Conservation (phyloP, 1,140 invertebrate genomes). For the Solen grandis region DNA sequence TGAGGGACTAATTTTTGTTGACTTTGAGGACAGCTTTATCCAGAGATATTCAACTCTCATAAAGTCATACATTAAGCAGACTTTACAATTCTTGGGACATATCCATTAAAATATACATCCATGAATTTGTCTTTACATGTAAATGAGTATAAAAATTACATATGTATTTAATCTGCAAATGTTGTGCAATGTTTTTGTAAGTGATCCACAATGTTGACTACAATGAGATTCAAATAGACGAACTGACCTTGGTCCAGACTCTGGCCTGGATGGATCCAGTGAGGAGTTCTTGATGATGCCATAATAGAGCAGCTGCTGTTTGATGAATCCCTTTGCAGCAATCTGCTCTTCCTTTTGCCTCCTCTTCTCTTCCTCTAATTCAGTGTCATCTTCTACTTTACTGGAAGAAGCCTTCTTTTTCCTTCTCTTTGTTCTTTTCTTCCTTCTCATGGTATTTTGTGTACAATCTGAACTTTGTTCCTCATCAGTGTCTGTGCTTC, state of each 20-base stretch:
- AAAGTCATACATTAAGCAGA: too few species aligned
- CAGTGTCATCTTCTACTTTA: not conserved
- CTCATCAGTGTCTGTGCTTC: too few species aligned
- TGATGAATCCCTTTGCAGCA: conserved; percentile 45
- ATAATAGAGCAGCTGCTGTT: conserved; percentile 34
- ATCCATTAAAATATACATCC: not conserved
- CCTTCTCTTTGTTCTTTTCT: conserved; percentile 12
- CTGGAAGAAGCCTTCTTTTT: conserved; percentile 9
- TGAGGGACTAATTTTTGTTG: too few species aligned
- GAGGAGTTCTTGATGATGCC: conserved; percentile 27
- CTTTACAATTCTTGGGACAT: too few species aligned
- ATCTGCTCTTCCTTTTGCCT: conserved; percentile 11
- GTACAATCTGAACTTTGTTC: too few species aligned
- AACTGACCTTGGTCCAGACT: not conserved
- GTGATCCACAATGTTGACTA: not conserved
- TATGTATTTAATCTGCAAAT: not conserved
- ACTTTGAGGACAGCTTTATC: too few species aligned
- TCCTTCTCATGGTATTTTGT: too few species aligned
- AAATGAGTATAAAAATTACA: not conserved
- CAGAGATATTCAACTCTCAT: too few species aligned
- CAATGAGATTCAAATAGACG: not conserved
- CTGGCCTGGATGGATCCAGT: not conserved
- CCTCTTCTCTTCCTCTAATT: conserved; percentile 14
- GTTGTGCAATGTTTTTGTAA: not conserved
- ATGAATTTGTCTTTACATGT: not conserved